These are phyloP conservation scores for Cephalopachus bancanus DNA, from an alignment of 2,797 vertebrate species.

Conservation along the genomic window DNA sequence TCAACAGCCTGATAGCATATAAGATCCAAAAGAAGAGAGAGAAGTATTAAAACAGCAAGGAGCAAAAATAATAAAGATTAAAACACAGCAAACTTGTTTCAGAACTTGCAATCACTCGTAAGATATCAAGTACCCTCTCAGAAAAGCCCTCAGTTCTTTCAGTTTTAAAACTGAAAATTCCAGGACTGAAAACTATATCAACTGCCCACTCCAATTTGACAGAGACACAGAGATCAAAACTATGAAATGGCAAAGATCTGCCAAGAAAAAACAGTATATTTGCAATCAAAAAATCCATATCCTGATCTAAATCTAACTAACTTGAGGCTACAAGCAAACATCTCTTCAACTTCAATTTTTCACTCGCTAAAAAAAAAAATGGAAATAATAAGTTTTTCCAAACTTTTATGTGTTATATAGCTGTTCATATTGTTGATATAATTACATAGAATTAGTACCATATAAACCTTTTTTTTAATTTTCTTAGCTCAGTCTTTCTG, in stretches of 20 bases:
- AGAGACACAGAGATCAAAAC: neutral
- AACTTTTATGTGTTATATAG: neutral
- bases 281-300: neutral
- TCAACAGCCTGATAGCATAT: neutral
- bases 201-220: neutral
- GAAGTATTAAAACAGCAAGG: neutral
- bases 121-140: neutral
- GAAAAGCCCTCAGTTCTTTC: neutral
- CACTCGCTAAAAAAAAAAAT: neutral
- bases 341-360: neutral
- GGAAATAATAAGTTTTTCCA: neutral
- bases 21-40: neutral
- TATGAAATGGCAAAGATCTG: too few species aligned
- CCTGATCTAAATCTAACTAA: neutral
- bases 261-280: fast-evolving
- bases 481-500: slow-evolving; percentile 30
- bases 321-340: neutral
- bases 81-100: neutral
- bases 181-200: neutral
- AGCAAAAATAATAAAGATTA: slow-evolving; percentile 14
- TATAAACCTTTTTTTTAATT: neutral
- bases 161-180: neutral
- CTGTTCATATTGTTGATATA: neutral
- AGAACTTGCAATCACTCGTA: neutral
- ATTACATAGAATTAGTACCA: slow-evolving; percentile 50